Evolutionary conservation across 2,888 invertebrate genomes (phyloP), one percentile per base, ranked within the genome.

Genomic region (Megaustenia siamemsis): DNA sequence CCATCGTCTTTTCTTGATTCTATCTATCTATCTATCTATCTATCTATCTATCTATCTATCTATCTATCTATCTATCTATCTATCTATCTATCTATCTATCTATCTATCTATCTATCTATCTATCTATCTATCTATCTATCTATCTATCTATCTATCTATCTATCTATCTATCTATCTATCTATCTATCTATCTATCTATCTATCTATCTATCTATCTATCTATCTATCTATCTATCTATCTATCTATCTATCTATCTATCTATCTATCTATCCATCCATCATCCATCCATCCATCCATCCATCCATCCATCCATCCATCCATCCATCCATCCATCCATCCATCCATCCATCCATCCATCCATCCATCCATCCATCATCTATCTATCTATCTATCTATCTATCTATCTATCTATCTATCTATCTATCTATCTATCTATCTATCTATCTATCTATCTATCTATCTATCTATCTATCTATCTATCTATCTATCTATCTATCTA

Each of bases 41-140:
- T n/a, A n/a, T 53, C 53, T 53, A 53, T 53, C 53, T 53, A 53
- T 53, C 53, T 53, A 53, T 53, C 53, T 53, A 53, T 53, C 53
- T 53, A 53, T 53, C 53, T 53, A 53, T 53, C 53, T 53, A 53
- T 53, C 53, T 53, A 53, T 53, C 53, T 53, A 53, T 53, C 53
- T 53, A 53, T 53, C 53, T 53, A 53, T 53, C 53, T 53, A 53
- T 53, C 53, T 53, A 53, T 53, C 53, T 53, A 53, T 53, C 53
- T 53, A 53, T 53, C 53, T 53, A 53, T 53, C 53, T 53, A 53
- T 53, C 53, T 53, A 53, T 53, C 53, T 53, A 53, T 53, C 53
- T 53, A 53, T 53, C 53, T 53, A 53, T 53, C 53, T 1, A 53
- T 53, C 53, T 1, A 53, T 53, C 53, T n/a, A n/a, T n/a, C n/a